These are phyloP conservation scores for Siderastrea siderea DNA, from an alignment of 92 coral and sea anemone genomes.

Conservation along the genomic window DNA sequence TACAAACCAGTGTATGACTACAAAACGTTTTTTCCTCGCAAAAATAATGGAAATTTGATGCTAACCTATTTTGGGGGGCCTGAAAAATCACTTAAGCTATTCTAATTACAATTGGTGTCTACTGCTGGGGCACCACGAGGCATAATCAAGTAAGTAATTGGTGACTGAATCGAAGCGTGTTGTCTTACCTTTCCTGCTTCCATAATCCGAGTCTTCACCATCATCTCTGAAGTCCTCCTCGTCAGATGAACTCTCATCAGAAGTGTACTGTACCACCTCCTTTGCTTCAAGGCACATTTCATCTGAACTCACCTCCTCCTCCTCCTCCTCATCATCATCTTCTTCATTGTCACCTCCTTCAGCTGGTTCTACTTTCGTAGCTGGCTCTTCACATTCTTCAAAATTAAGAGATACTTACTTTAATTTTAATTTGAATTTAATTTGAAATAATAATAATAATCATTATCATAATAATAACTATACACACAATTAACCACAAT, in stretches of 20 bases:
- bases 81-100: too few species aligned
- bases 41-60: too few species aligned
- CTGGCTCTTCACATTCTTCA: background rate
- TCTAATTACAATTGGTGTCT: too few species aligned
- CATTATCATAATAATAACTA: too few species aligned
- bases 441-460: too few species aligned
- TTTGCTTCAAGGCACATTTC: constrained; percentile 40
- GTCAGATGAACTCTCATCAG: constrained; percentile 54
- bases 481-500: too few species aligned
- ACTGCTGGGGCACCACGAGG: too few species aligned
- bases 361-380: background rate
- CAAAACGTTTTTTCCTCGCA: too few species aligned
- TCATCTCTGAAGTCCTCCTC: constrained; percentile 42
- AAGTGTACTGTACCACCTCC: constrained; percentile 45
- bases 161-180: background rate
- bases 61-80: too few species aligned
- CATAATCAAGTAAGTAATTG: background rate
- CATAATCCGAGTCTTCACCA: constrained; percentile 44
- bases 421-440: too few species aligned
- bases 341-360: constrained; percentile 6
- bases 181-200: constrained; percentile 31
- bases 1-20: too few species aligned
- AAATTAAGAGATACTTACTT: background rate
- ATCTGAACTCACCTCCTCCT: constrained; percentile 27
- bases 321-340: constrained; percentile 48